phyloP scores from a whole-genome alignment of 1,140 invertebrate species.

The Solenopsis invicta region DNA sequence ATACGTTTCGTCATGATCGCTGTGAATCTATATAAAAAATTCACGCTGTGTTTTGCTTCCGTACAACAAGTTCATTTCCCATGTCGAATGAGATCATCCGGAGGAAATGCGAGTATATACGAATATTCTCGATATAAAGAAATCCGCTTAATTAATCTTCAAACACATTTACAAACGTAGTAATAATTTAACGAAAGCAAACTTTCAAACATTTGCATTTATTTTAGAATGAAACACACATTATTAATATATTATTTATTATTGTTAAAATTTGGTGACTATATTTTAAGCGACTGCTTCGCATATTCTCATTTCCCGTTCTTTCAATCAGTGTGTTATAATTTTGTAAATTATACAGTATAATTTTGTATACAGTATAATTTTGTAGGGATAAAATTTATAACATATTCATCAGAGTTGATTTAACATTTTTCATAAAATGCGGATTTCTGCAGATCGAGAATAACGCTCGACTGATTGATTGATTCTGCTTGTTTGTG shows the following conservation, averaged over 20 bases:
- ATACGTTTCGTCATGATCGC: conserved; percentile 62
- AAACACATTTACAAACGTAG: not conserved
- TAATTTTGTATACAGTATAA: not conserved
- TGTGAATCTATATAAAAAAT: conserved; percentile 59
- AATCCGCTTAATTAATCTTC: conserved; percentile 6
- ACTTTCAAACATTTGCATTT: not conserved
- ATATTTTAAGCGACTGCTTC: not conserved
- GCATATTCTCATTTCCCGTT: not conserved
- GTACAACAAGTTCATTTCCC: conserved; percentile 48
- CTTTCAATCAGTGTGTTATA: not conserved
- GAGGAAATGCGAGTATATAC: conserved; percentile 4
- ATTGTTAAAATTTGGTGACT: not conserved
- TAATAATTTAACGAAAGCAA: not conserved
- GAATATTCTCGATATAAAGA: conserved; percentile 35
- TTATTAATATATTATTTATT: not conserved
- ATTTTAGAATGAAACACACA: not conserved
- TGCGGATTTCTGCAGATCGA: conserved; percentile 17
- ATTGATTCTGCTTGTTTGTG: conserved; percentile 34
- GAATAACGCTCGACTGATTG: conserved; percentile 7
- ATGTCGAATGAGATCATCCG: conserved; percentile 16
- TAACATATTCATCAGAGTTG: not conserved
- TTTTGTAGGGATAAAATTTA: not conserved
- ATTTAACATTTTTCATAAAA: not conserved
- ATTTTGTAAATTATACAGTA: not conserved
- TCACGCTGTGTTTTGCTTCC: conserved; percentile 69